A percentile compares a stretch with the other conserved stretches of the same genome.
Conservation (phyloP, 2,888 invertebrate species). For the Campopleginae sp. region DNA sequence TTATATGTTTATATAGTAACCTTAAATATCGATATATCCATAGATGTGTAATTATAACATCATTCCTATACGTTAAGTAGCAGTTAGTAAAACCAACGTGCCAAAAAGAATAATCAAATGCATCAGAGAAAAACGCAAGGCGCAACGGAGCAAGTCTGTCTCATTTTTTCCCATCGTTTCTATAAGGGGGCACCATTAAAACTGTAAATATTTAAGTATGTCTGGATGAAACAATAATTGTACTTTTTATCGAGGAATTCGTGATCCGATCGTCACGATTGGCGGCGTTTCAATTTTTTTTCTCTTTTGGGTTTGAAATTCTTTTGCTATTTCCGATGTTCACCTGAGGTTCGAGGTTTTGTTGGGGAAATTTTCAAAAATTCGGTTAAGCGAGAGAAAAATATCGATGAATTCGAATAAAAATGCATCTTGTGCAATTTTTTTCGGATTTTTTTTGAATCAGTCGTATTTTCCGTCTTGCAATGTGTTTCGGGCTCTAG, state of each 20-base stretch:
- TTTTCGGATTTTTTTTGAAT: not conserved
- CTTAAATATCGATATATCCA: not conserved
- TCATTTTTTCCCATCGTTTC: constrained; percentile 62
- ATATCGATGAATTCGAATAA: not conserved
- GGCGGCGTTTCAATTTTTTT: too few relatives aligned
- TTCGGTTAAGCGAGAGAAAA: not conserved
- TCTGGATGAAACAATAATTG: not conserved
- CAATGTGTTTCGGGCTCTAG: not conserved
- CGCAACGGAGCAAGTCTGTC: constrained; percentile 71
- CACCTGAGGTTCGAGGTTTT: not conserved
- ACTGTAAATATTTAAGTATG: not conserved
- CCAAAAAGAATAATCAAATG: constrained; percentile 73
- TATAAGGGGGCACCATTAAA: not conserved
- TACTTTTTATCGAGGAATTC: not conserved
- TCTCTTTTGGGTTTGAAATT: not conserved
- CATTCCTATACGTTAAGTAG: constrained; percentile 50
- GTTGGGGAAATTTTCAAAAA: not conserved
- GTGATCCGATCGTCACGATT: not conserved
- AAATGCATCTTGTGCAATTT: not conserved
- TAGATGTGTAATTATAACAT: not conserved
- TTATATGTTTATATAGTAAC: constrained; percentile 41
- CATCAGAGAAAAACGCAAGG: constrained; percentile 71
- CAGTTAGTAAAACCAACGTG: constrained; percentile 79
- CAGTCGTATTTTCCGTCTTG: not conserved
- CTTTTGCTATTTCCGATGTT: not conserved